Conservation (phyloP, 2,888 invertebrate genomes). For the Patella pellucida region DNA sequence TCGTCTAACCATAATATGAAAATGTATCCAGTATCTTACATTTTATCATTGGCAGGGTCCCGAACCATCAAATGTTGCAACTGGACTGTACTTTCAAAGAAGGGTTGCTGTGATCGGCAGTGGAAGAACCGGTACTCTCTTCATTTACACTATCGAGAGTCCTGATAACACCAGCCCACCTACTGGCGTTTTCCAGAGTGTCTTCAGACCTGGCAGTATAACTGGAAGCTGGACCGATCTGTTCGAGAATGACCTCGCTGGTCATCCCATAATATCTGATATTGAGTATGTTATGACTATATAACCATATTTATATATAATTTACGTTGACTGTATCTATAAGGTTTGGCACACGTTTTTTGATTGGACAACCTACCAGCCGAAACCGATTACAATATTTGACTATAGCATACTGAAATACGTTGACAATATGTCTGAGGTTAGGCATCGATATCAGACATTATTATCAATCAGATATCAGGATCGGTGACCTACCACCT, state of each 20-base stretch:
- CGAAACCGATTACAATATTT: too few species aligned
- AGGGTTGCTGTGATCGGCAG: slow-evolving; percentile 9
- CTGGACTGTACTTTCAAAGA: background rate
- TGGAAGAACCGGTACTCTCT: background rate
- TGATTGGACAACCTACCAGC: too few species aligned
- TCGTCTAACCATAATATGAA: too few species aligned
- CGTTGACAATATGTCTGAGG: too few species aligned
- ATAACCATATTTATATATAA: too few species aligned
- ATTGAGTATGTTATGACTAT: slow-evolving; percentile 5
- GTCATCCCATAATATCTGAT: background rate
- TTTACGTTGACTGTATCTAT: too few species aligned
- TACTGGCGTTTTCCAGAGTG: background rate
- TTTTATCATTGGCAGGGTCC: slow-evolving; percentile 9
- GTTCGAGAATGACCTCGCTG: background rate
- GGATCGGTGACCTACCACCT: too few species aligned
- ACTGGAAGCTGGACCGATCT: background rate
- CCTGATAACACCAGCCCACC: background rate
- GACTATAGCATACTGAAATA: too few species aligned
- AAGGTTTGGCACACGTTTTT: too few species aligned
- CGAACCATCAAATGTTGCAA: background rate
- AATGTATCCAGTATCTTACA: too few species aligned
- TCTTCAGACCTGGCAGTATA: slow-evolving; percentile 3
- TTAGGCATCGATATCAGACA: too few species aligned
- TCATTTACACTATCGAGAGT: slow-evolving; percentile 8
- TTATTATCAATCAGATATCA: too few species aligned